Percentiles rank a stretch among this genome's conserved stretches.
Evolutionary conservation across 2,888 invertebrate species (phyloP).

Genomic region (Prosapia bicincta): DNA sequence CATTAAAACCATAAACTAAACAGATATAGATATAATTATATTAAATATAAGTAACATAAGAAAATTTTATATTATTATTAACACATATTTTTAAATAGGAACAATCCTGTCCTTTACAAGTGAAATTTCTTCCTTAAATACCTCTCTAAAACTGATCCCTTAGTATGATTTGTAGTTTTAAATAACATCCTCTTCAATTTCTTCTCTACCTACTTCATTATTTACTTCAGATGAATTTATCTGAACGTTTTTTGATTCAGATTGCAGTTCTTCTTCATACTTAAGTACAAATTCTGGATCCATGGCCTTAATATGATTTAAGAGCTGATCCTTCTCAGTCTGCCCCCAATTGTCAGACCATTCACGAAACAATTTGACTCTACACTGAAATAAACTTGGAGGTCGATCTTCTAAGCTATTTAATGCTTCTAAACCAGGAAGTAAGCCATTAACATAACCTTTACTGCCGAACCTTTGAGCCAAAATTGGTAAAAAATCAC

Average conservation of each 20-base stretch:
- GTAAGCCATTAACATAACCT: constrained; percentile 68
- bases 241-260: constrained; percentile 3
- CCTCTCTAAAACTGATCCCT: no score
- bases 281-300: constrained; percentile 71
- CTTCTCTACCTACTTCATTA: not conserved
- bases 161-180: no score
- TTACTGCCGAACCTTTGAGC: constrained; percentile 60
- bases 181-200: not conserved
- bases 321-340: constrained; percentile 65
- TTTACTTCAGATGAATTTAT: not conserved
- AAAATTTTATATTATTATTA: no score
- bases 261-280: constrained; percentile 44
- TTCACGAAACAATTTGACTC: constrained; percentile 80
- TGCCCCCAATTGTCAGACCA: constrained; percentile 78
- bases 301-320: constrained; percentile 65
- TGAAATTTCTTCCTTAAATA: no score
- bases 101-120: no score
- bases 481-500: constrained; percentile 76
- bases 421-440: constrained; percentile 62
- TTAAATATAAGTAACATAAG: no score
- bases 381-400: constrained; percentile 77
- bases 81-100: no score
- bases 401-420: constrained; percentile 64
- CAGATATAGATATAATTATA: no score
- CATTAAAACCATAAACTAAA: no score